A percentile compares a stretch with the other conserved stretches of the same genome.
Conservation (phyloP, 1,140 invertebrate genomes). For the Lepidurus couesii region DNA sequence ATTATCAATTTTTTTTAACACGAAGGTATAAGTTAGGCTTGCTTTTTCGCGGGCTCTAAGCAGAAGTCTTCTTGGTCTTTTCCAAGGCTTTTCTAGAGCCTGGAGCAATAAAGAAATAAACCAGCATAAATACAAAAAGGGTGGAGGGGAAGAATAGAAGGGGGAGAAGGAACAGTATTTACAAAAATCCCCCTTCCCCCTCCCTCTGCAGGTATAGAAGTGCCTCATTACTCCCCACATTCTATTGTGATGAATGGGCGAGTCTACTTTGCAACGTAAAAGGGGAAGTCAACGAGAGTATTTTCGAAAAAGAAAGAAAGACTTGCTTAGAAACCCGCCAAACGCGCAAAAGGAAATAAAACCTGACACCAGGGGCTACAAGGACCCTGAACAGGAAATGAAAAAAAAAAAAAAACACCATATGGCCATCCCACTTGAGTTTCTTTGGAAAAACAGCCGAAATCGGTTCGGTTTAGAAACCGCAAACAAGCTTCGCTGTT, state of each 20-base stretch:
- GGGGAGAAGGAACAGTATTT: slow-evolving; percentile 5
- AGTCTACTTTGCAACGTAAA: neutral
- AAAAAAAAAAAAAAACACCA: neutral
- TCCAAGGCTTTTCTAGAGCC: neutral
- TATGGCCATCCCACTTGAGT: slow-evolving; percentile 7
- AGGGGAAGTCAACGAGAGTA: neutral
- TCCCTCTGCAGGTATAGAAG: neutral
- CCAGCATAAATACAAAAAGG: neutral
- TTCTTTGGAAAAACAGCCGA: neutral
- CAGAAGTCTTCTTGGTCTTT: neutral
- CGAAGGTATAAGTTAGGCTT: neutral
- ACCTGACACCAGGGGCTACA: neutral
- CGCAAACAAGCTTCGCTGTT: neutral
- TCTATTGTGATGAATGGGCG: neutral
- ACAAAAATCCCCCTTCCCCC: neutral
- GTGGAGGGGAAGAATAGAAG: neutral
- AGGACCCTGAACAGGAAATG: neutral
- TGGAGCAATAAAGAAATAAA: neutral
- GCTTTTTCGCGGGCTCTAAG: neutral
- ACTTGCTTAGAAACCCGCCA: neutral
- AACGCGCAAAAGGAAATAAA: neutral
- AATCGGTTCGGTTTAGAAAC: neutral
- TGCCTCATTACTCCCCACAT: neutral
- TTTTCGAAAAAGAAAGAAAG: neutral
- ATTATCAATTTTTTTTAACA: neutral